A percentile compares a stretch with the other conserved stretches of the same genome.
Evolutionary conservation across 2,113 vertebrate species (phyloP).

Genomic region (Malaclemys terrapin): DNA sequence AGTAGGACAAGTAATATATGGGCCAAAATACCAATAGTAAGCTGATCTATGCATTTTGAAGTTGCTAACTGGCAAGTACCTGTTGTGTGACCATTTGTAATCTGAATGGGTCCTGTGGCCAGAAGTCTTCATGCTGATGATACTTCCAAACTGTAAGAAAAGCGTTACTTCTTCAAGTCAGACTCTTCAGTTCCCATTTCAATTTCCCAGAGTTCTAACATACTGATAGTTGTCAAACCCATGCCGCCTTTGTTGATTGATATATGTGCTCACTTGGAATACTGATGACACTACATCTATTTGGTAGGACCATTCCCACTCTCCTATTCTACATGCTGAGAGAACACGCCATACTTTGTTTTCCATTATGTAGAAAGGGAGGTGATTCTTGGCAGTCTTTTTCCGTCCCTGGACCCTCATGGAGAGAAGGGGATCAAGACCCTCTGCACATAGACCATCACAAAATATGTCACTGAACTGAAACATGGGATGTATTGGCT

Average conservation of each 20-base stretch:
- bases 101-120: not conserved
- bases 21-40: not conserved
- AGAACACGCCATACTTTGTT: not conserved
- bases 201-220: not conserved
- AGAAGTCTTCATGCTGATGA: not conserved
- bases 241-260: not conserved
- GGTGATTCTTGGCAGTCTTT: not conserved
- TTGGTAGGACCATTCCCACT: not conserved
- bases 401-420: fast-evolving
- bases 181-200: not conserved
- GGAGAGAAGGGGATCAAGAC: not conserved
- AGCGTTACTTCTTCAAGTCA: fast-evolving
- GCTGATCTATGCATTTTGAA: not conserved
- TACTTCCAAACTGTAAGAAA: not conserved
- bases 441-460: not conserved
- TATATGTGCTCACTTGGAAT: not conserved
- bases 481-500: not conserved
- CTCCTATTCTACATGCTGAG: not conserved
- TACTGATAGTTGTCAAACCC: not conserved
- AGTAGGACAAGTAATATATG: fast-evolving
- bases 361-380: not conserved
- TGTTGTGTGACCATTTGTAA: not conserved
- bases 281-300: slow-evolving; percentile 1
- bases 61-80: not conserved
- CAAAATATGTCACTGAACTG: fast-evolving